phyloP scores from a whole-genome alignment of 2,113 vertebrate genomes.

The Chlamydotis undulata region DNA sequence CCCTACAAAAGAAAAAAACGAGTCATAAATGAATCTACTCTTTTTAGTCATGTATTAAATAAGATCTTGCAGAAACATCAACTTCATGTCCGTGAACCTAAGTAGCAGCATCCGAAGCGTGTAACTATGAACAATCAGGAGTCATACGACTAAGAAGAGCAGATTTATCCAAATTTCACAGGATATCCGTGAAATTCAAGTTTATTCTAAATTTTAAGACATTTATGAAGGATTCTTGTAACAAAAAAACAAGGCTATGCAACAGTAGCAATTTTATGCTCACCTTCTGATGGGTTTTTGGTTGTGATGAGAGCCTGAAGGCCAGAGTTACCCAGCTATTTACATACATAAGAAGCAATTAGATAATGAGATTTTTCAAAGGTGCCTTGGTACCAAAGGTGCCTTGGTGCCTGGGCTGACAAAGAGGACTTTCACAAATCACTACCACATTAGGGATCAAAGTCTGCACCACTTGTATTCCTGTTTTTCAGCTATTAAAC shows the following conservation, averaged over 20 bases:
- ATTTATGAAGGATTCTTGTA: neutral
- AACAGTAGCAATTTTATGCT: neutral
- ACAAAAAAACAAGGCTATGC: neutral
- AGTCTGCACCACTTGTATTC: neutral
- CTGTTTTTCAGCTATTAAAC: neutral
- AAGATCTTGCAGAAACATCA: neutral
- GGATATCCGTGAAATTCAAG: neutral
- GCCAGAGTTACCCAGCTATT: neutral
- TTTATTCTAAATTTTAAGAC: neutral
- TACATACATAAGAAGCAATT: neutral
- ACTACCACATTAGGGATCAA: neutral
- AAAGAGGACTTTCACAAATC: neutral
- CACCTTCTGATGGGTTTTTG: neutral
- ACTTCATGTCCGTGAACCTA: neutral
- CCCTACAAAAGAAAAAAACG: neutral
- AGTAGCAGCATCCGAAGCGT: neutral
- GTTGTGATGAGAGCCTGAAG: neutral
- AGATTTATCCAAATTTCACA: neutral
- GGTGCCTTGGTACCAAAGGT: fast-evolving
- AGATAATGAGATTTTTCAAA: neutral
- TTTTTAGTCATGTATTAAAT: neutral
- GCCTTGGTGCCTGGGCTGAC: neutral
- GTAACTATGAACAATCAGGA: neutral
- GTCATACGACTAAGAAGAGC: neutral
- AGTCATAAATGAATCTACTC: neutral